phyloP scores from a whole-genome alignment of 2,888 invertebrate species.

The Anthophora plumipes region DNA sequence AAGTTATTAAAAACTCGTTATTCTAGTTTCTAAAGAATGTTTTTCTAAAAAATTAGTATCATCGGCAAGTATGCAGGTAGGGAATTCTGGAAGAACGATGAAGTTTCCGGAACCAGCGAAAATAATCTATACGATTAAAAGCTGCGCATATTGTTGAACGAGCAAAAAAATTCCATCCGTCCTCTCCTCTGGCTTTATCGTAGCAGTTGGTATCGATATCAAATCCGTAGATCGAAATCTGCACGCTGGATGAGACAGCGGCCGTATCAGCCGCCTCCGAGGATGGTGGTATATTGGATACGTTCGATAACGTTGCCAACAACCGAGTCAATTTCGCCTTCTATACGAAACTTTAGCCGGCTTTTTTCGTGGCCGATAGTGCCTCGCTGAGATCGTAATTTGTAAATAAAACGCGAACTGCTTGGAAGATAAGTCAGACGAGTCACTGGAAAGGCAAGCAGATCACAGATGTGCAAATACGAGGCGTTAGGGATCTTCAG shows the following conservation, averaged over 20 bases:
- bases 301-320: constrained; percentile 21
- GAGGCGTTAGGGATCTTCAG: neutral
- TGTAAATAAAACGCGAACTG: constrained; percentile 50
- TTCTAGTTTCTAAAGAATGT: too few relatives aligned
- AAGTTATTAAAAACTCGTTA: too few relatives aligned
- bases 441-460: constrained; percentile 41
- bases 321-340: neutral
- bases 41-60: too few relatives aligned
- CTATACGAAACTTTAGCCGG: neutral
- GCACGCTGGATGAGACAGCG: constrained; percentile 9
- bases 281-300: constrained; percentile 2
- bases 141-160: neutral
- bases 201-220: constrained; percentile 12
- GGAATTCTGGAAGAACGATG: too few relatives aligned
- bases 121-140: neutral
- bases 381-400: constrained; percentile 22
- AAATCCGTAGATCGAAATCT: constrained; percentile 48
- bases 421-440: constrained; percentile 47
- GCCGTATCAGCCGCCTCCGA: neutral
- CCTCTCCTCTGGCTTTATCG: constrained; percentile 28
- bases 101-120: neutral
- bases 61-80: too few relatives aligned
- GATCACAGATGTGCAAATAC: constrained; percentile 70
- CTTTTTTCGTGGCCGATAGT: neutral
- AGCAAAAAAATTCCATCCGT: constrained; percentile 42